Conservation (phyloP, 2,797 vertebrate species). For the Columba guinea region DNA sequence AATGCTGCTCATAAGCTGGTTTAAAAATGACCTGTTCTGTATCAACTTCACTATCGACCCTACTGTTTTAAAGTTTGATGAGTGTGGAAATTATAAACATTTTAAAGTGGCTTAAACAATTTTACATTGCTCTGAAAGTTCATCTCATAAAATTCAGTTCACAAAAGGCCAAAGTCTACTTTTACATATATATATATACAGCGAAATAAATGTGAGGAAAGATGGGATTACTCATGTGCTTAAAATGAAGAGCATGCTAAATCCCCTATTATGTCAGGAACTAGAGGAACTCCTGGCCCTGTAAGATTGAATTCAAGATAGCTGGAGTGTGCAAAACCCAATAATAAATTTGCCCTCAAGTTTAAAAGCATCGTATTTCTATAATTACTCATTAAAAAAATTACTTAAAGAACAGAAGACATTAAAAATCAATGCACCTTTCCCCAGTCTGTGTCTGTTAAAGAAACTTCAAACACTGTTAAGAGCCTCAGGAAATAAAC, state of each 20-base stretch:
- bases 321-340: not conserved
- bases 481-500: slow-evolving; percentile 32
- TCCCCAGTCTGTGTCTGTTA: not conserved
- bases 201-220: not conserved
- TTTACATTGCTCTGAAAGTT: not conserved
- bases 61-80: not conserved
- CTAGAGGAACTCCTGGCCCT: not conserved
- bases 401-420: slow-evolving; percentile 3
- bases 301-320: not conserved
- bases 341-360: not conserved
- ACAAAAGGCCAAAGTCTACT: not conserved
- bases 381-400: not conserved
- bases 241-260: not conserved
- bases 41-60: not conserved
- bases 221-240: not conserved
- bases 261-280: not conserved
- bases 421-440: slow-evolving; percentile 43
- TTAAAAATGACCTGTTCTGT: not conserved
- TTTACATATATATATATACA: not conserved
- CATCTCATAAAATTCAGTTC: not conserved
- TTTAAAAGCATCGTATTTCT: not conserved
- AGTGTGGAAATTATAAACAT: not conserved
- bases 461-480: slow-evolving; percentile 21
- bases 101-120: not conserved
- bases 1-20: not conserved